phyloP scores from a whole-genome alignment of 2,888 invertebrate genomes.

The Philereme vetulata region DNA sequence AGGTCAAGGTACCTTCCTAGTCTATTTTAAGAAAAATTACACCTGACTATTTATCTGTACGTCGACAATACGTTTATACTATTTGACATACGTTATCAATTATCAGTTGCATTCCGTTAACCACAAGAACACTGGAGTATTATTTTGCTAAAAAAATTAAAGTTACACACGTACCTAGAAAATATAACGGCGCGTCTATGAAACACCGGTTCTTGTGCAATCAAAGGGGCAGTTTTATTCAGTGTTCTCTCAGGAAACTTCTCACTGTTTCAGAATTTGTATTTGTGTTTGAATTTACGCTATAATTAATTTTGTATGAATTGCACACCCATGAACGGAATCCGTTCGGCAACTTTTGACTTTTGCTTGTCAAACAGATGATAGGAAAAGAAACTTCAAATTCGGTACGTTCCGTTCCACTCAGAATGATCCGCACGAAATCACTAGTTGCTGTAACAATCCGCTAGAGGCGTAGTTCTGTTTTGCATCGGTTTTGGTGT shows the following conservation, averaged over 20 bases:
- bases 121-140: conserved; percentile 29
- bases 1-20: conserved; percentile 64
- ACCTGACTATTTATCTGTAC: not conserved
- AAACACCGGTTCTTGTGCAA: conserved; percentile 37
- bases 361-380: conserved; percentile 5
- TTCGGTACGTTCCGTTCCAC: conserved; percentile 28
- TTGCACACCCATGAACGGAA: conserved; percentile 62
- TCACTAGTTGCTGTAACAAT: too few relatives aligned
- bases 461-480: too few relatives aligned
- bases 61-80: conserved; percentile 20
- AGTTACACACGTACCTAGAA: conserved; percentile 57
- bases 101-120: conserved; percentile 33
- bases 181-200: conserved; percentile 45
- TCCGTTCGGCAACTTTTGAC: conserved; percentile 40
- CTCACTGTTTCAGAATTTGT: conserved; percentile 6
- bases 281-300: conserved; percentile 8
- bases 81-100: conserved; percentile 43
- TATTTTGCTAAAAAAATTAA: conserved; percentile 32
- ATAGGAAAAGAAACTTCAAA: conserved; percentile 28
- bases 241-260: conserved; percentile 33
- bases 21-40: conserved; percentile 52
- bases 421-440: not conserved
- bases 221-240: conserved; percentile 42
- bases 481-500: too few relatives aligned
- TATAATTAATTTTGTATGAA: conserved; percentile 19